These are phyloP conservation scores for Selenia dentaria DNA, from an alignment of 2,888 invertebrate species.

Conservation along the genomic window DNA sequence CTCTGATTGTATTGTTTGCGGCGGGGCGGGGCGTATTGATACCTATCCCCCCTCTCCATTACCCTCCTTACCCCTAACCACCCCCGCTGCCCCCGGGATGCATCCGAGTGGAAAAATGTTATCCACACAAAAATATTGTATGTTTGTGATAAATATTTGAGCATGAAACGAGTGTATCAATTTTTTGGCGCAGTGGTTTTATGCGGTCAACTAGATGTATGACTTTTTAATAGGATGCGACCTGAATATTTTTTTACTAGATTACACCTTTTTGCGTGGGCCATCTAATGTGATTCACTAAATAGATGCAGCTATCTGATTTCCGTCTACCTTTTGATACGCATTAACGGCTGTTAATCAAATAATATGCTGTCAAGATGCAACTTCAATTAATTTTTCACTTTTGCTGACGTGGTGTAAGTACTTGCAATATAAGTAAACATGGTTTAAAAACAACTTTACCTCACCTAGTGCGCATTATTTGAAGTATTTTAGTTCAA, in stretches of 20 bases:
- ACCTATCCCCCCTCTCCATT: conserved; percentile 44
- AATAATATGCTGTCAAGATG: too few species aligned
- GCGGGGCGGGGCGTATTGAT: conserved; percentile 65
- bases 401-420: too few species aligned
- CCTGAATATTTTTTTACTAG: conserved; percentile 18
- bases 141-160: conserved; percentile 76
- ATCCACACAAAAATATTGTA: conserved; percentile 63
- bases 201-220: conserved; percentile 26
- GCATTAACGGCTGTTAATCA: too few species aligned
- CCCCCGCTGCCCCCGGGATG: conserved; percentile 41
- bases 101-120: conserved; percentile 74
- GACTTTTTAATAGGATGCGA: conserved; percentile 24
- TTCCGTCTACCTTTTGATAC: background rate
- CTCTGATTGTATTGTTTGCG: conserved; percentile 84
- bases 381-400: too few species aligned
- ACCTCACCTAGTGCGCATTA: too few species aligned
- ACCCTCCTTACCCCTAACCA: conserved; percentile 28
- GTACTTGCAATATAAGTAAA: too few species aligned
- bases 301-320: background rate
- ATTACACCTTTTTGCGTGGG: conserved; percentile 12
- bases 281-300: conserved; percentile 8
- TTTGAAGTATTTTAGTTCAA: too few species aligned
- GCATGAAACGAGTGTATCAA: conserved; percentile 63
- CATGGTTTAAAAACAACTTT: too few species aligned
- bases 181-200: conserved; percentile 51